Evolutionary conservation across 2,113 vertebrate species (phyloP).

Genomic region (Heterotis niloticus): DNA sequence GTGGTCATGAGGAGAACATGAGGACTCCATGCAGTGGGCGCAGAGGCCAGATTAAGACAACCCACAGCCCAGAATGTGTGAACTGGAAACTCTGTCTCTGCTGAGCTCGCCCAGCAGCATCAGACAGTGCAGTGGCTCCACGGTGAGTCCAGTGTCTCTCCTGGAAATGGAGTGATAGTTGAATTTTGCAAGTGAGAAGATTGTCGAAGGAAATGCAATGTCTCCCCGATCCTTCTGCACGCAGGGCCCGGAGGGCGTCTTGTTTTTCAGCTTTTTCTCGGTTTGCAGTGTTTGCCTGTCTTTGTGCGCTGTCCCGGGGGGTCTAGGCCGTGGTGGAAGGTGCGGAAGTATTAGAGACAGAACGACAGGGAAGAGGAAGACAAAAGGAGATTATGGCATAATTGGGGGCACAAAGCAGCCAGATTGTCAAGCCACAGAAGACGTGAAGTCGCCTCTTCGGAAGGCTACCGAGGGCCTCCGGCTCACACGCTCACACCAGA

Average conservation of each 20-base stretch:
- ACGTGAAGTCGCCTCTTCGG: constrained; percentile 87
- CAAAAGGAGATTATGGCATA: constrained; percentile 95
- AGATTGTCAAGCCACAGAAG: constrained; percentile 99
- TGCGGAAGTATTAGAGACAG: constrained; percentile 24
- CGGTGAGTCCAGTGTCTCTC: too few species aligned
- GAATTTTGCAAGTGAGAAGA: constrained; percentile 22
- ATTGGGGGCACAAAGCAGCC: constrained; percentile 97
- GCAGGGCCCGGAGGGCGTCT: constrained; percentile 74
- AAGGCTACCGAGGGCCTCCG: constrained; percentile 81
- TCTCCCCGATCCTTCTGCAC: constrained; percentile 56
- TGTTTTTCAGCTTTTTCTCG: constrained; percentile 54
- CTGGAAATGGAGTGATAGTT: too few species aligned
- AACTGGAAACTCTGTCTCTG: too few species aligned
- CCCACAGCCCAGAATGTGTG: too few species aligned
- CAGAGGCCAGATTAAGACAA: too few species aligned
- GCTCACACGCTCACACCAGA: constrained; percentile 73
- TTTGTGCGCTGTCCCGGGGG: constrained; percentile 54
- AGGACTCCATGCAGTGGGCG: too few species aligned
- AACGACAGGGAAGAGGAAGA: constrained; percentile 66
- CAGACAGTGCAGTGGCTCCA: too few species aligned
- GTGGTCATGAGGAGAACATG: too few species aligned
- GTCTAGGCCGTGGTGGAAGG: constrained; percentile 5
- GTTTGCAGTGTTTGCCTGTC: constrained; percentile 95
- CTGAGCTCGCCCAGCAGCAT: too few species aligned
- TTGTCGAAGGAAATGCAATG: constrained; percentile 20